Percentiles rank a stretch among this genome's conserved stretches.
Conservation (phyloP, 1,140 invertebrate species). For the Ylistrum balloti region DNA sequence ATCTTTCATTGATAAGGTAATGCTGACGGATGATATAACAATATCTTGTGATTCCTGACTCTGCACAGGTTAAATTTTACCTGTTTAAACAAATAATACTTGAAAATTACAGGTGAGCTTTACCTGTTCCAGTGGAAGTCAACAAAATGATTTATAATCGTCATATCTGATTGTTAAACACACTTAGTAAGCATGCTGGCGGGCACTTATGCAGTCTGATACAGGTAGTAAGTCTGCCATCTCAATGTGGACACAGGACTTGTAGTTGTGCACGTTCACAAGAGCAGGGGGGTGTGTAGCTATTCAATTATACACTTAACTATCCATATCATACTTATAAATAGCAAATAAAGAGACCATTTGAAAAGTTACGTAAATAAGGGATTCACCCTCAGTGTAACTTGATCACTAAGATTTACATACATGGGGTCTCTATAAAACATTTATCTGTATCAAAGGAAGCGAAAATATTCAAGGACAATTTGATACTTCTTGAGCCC, state of each 20-base stretch:
- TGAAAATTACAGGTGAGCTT: conserved; percentile 1
- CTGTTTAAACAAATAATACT: conserved; percentile 9
- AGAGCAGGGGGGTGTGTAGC: not conserved
- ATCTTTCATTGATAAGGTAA: not conserved
- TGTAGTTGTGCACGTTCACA: not conserved
- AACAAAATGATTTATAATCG: not conserved
- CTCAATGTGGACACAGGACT: not conserved
- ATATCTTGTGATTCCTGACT: not conserved
- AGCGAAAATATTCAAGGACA: too few relatives aligned
- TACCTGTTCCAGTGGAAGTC: conserved; percentile 1
- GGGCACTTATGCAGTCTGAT: not conserved
- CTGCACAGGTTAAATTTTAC: not conserved
- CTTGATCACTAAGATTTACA: too few relatives aligned
- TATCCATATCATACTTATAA: too few relatives aligned
- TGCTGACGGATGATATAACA: not conserved
- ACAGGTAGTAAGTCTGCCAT: not conserved
- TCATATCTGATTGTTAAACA: not conserved
- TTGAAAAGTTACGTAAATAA: too few relatives aligned
- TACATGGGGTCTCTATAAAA: too few relatives aligned
- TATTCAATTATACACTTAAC: not conserved
- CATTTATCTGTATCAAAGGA: too few relatives aligned
- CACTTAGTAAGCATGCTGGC: not conserved
- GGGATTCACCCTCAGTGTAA: too few relatives aligned
- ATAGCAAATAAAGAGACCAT: too few relatives aligned
- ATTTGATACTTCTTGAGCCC: too few relatives aligned